Conservation (phyloP, 2,888 invertebrate species). For the Eumerus sabulonum region DNA sequence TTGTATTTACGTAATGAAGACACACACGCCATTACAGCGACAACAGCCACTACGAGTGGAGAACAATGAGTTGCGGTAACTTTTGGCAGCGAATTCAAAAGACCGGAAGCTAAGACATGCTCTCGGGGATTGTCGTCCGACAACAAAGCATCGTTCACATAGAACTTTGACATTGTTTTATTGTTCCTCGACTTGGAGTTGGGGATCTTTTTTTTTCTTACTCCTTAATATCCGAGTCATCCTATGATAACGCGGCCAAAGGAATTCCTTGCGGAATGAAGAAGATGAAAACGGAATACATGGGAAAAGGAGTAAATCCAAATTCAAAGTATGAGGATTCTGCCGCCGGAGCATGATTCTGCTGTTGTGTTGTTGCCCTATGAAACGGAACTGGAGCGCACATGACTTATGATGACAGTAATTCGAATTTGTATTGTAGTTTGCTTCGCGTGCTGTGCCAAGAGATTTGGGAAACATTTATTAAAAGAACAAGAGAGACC, state of each 20-base stretch:
- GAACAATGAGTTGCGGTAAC: slow-evolving; percentile 2
- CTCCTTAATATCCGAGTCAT: slow-evolving; percentile 1
- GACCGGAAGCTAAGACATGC: slow-evolving; percentile 44
- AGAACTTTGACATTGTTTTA: slow-evolving; percentile 9
- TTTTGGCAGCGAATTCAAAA: slow-evolving; percentile 37
- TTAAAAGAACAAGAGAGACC: slow-evolving; percentile 9
- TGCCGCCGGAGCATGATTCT: slow-evolving; percentile 8
- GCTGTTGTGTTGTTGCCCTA: slow-evolving; percentile 13
- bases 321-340: slow-evolving; percentile 25
- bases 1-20: slow-evolving; percentile 36
- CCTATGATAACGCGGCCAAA: neutral
- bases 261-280: neutral
- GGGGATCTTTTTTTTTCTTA: slow-evolving; percentile 3
- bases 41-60: neutral
- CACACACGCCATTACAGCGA: slow-evolving; percentile 7
- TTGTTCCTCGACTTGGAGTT: slow-evolving; percentile 13
- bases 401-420: slow-evolving; percentile 63
- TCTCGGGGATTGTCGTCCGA: slow-evolving; percentile 16
- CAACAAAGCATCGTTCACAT: slow-evolving; percentile 27
- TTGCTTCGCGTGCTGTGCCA: slow-evolving; percentile 12
- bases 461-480: slow-evolving; percentile 42
- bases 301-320: slow-evolving; percentile 1
- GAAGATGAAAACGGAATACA: neutral
- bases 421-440: slow-evolving; percentile 55
- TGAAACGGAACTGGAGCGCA: slow-evolving; percentile 56